Percentiles rank a stretch among this genome's conserved stretches.
phyloP scores from a whole-genome alignment of 2,113 vertebrate genomes.

The Rhabdornis inornatus region DNA sequence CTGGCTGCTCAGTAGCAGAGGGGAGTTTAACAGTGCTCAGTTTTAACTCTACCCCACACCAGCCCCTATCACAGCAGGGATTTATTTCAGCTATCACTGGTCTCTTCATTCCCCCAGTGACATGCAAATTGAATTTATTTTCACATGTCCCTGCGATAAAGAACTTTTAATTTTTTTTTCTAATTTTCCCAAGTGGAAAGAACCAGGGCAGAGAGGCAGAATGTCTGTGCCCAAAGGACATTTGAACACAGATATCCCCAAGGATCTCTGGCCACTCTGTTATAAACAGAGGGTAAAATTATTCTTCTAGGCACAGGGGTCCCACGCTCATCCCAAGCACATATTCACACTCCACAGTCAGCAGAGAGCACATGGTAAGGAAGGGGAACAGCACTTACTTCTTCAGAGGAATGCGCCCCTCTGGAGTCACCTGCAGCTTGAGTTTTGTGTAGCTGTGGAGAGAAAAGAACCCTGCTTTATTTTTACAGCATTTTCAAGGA shows the following conservation, averaged over 20 bases:
- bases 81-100: neutral
- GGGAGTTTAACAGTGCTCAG: neutral
- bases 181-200: neutral
- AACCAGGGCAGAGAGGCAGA: neutral
- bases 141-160: neutral
- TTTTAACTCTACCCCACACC: neutral
- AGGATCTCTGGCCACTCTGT: neutral
- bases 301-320: neutral
- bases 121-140: neutral
- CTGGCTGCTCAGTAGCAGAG: neutral
- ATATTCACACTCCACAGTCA: neutral
- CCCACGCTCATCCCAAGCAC: neutral
- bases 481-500: neutral
- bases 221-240: neutral
- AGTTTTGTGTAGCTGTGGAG: constrained; percentile 88
- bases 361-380: neutral
- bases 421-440: constrained; percentile 91
- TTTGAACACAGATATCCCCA: neutral
- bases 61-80: neutral
- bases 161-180: neutral
- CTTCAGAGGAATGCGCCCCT: constrained; percentile 93
- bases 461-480: constrained; percentile 7
- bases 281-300: neutral
- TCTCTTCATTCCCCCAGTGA: neutral
- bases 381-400: constrained; percentile 81